phyloP scores from a whole-genome alignment of 2,113 vertebrate species.

The Pagrus major region DNA sequence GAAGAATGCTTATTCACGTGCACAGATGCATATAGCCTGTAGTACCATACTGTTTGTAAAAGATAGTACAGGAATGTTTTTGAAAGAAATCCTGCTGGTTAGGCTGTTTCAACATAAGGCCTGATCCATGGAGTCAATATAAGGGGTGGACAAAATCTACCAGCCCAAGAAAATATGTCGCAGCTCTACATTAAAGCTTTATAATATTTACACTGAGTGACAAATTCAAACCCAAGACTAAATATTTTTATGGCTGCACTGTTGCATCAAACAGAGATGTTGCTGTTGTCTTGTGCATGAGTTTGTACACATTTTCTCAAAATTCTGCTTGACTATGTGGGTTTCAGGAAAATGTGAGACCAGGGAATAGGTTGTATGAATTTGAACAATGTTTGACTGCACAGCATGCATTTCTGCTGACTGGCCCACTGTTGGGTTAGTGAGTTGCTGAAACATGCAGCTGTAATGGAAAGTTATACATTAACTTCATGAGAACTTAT shows the following conservation, averaged over 20 bases:
- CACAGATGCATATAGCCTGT: background rate
- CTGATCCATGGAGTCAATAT: too few relatives aligned
- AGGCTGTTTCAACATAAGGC: background rate
- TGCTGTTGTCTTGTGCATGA: background rate
- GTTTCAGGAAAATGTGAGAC: background rate
- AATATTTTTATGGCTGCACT: background rate
- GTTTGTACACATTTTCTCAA: background rate
- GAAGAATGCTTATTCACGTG: background rate
- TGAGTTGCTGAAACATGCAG: background rate
- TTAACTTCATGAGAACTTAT: background rate
- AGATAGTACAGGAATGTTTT: conserved; percentile 19
- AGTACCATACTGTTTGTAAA: conserved; percentile 1
- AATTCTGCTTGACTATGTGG: background rate
- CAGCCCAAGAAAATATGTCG: too few relatives aligned
- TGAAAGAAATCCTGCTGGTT: background rate
- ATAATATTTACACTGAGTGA: background rate
- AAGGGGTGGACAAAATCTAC: background rate
- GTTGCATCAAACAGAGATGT: background rate
- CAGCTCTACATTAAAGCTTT: background rate
- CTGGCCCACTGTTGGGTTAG: background rate
- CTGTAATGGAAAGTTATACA: background rate
- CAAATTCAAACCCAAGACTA: too few relatives aligned
- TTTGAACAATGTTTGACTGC: background rate
- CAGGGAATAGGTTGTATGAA: background rate
- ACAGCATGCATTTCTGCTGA: background rate